Percentiles rank a stretch among this genome's conserved stretches.
Evolutionary conservation across 2,888 invertebrate species (phyloP).

Genomic region (Caenorhabditis plicata): DNA sequence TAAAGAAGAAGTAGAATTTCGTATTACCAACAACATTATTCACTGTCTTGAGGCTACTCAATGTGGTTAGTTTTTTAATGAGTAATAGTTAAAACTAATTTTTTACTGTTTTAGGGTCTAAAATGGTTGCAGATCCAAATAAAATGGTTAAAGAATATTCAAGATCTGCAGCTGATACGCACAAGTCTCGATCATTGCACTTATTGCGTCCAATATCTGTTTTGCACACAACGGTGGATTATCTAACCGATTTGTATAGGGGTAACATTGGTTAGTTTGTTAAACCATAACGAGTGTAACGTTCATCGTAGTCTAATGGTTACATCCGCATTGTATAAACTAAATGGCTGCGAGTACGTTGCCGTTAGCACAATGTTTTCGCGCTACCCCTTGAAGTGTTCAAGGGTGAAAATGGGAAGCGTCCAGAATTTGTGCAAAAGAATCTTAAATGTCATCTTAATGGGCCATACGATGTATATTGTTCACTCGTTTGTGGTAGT

Average conservation of each 20-base stretch:
- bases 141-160: conserved; percentile 43
- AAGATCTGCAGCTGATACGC: conserved; percentile 38
- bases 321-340: background rate
- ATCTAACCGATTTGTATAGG: conserved; percentile 30
- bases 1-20: conserved; percentile 22
- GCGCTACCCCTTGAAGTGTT: conserved; percentile 26
- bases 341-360: background rate
- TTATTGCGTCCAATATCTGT: conserved; percentile 32
- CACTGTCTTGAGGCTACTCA: conserved; percentile 35
- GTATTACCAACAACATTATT: conserved; percentile 29
- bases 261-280: conserved; percentile 3
- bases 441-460: conserved; percentile 11
- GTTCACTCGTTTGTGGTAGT: conserved; percentile 31
- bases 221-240: conserved; percentile 25
- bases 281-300: background rate
- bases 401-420: conserved; percentile 13
- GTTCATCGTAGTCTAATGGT: conserved; percentile 4
- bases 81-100: too few relatives aligned
- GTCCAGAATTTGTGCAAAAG: conserved; percentile 32
- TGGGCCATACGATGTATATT: conserved; percentile 26
- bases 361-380: conserved; percentile 26
- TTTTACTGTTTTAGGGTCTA: conserved; percentile 1
- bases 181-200: conserved; percentile 16
- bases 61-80: too few relatives aligned
- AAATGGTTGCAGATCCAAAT: conserved; percentile 8